A percentile compares a stretch with the other conserved stretches of the same genome.
phyloP scores from a whole-genome alignment of 2,797 vertebrate genomes.

The Syngnathus acus region DNA sequence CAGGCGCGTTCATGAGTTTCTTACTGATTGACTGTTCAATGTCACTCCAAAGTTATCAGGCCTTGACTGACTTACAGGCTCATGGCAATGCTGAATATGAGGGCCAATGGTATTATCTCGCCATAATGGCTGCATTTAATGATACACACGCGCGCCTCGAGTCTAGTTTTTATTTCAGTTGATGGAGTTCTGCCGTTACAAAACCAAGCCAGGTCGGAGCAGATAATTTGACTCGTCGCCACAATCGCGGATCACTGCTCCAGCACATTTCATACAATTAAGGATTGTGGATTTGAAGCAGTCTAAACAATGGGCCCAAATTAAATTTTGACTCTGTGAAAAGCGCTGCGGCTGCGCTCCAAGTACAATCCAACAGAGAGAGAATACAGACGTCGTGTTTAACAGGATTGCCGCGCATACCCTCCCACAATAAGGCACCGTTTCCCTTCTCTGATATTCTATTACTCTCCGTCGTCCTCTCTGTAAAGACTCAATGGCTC shows the following conservation, averaged over 20 bases:
- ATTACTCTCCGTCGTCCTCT: slow-evolving; percentile 42
- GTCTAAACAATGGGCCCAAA: slow-evolving; percentile 70
- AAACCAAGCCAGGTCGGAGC: slow-evolving; percentile 62
- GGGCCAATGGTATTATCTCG: slow-evolving; percentile 56
- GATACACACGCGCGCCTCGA: slow-evolving; percentile 55
- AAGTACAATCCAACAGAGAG: slow-evolving; percentile 58
- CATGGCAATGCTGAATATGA: slow-evolving; percentile 53
- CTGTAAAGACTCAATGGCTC: slow-evolving; percentile 30
- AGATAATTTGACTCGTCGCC: slow-evolving; percentile 48
- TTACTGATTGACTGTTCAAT: slow-evolving; percentile 64
- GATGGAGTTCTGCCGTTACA: slow-evolving; percentile 53
- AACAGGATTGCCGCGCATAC: slow-evolving; percentile 69
- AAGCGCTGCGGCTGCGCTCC: slow-evolving; percentile 53
- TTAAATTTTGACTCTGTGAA: slow-evolving; percentile 71
- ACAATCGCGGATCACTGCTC: slow-evolving; percentile 61
- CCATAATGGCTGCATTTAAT: slow-evolving; percentile 65
- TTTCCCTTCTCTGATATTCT: slow-evolving; percentile 55
- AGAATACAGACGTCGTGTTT: slow-evolving; percentile 53
- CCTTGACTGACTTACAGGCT: slow-evolving; percentile 61
- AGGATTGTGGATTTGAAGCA: slow-evolving; percentile 66
- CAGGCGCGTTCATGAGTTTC: slow-evolving; percentile 57
- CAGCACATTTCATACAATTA: slow-evolving; percentile 64
- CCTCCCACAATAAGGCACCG: slow-evolving; percentile 52
- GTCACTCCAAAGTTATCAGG: slow-evolving; percentile 69
- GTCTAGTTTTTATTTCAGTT: slow-evolving; percentile 58